Conservation (phyloP, 2,888 invertebrate species). For the Prosopocoilus inquinatus region DNA sequence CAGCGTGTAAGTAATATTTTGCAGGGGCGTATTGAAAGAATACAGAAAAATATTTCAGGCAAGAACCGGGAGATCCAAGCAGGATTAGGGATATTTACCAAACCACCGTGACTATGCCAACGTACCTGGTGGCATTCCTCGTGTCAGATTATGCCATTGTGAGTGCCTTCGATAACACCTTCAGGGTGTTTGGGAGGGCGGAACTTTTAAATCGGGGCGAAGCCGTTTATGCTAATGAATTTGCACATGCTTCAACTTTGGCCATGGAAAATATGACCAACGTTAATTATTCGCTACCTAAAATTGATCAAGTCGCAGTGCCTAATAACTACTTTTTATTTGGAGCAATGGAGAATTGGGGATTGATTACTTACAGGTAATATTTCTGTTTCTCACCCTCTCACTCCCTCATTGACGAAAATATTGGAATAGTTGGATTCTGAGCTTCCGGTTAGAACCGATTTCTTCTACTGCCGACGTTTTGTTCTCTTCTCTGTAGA, state of each 20-base stretch:
- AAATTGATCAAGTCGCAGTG: slow-evolving; percentile 81
- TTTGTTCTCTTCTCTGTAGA: too few species aligned
- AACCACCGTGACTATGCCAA: slow-evolving; percentile 73
- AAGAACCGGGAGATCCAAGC: not conserved
- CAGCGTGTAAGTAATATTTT: slow-evolving; percentile 1
- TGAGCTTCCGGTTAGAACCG: too few species aligned
- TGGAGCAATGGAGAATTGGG: slow-evolving; percentile 94
- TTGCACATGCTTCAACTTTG: slow-evolving; percentile 12
- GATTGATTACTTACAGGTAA: slow-evolving; percentile 70
- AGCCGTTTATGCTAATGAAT: slow-evolving; percentile 2
- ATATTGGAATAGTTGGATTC: too few species aligned
- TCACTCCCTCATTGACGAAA: too few species aligned
- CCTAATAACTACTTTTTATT: slow-evolving; percentile 69
- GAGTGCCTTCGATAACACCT: slow-evolving; percentile 50
- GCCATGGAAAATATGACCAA: slow-evolving; percentile 60
- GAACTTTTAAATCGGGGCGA: slow-evolving; percentile 64
- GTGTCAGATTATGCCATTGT: slow-evolving; percentile 68
- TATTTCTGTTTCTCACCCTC: not conserved
- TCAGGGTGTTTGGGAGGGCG: slow-evolving; percentile 66
- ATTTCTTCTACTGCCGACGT: too few species aligned
- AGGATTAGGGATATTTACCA: slow-evolving; percentile 38
- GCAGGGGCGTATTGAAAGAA: too few species aligned
- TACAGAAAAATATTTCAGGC: not conserved
- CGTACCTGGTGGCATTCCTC: slow-evolving; percentile 79
- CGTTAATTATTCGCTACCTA: slow-evolving; percentile 60